phyloP scores from a whole-genome alignment of 2,113 vertebrate genomes.

The Salminus brasiliensis region DNA sequence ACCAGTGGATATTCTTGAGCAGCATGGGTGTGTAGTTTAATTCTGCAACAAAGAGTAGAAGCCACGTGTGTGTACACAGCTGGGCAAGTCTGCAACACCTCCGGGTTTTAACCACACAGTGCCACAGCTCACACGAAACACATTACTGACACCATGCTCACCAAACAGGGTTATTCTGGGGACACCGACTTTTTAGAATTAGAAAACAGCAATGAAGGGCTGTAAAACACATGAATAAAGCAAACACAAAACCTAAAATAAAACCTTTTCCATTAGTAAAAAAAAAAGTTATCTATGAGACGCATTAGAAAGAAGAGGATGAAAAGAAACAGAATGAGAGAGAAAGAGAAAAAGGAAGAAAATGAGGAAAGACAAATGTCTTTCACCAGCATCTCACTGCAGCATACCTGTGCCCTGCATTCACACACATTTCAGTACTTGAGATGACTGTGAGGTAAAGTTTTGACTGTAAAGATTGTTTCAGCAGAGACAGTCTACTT shows the following conservation, averaged over 20 bases:
- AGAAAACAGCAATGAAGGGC: conserved; percentile 55
- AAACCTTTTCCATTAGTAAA: background rate
- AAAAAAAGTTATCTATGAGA: too few relatives aligned
- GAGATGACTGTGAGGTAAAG: too few relatives aligned
- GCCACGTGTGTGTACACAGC: background rate
- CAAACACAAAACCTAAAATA: background rate
- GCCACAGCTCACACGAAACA: background rate
- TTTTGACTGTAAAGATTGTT: too few relatives aligned
- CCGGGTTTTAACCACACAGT: background rate
- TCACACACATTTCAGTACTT: background rate
- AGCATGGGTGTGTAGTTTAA: too few relatives aligned
- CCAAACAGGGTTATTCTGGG: conserved; percentile 3
- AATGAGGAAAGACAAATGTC: background rate
- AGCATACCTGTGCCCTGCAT: background rate
- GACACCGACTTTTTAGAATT: conserved; percentile 52
- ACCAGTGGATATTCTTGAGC: too few relatives aligned
- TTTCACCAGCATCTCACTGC: background rate
- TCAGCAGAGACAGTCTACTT: too few relatives aligned
- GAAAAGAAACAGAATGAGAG: background rate
- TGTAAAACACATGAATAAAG: conserved; percentile 3
- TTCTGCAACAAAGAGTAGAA: too few relatives aligned
- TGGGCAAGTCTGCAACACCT: background rate
- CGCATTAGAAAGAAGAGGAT: background rate
- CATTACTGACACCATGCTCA: background rate
- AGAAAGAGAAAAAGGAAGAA: background rate